Evolutionary conservation across 2,888 invertebrate genomes (phyloP).

Genomic region (Cyclophora punctaria): DNA sequence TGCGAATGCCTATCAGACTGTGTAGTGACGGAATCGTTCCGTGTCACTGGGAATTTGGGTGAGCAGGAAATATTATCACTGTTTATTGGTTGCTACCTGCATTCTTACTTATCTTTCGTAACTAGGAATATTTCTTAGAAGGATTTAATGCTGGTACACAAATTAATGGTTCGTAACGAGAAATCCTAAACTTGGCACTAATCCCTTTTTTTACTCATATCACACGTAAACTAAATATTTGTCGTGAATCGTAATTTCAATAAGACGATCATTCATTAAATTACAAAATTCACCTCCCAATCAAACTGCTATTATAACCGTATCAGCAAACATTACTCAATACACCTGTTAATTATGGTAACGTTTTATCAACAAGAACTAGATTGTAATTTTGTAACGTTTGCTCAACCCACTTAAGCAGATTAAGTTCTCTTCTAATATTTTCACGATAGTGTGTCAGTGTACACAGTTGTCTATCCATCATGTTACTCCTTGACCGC

Average conservation of each 20-base stretch:
- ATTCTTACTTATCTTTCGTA: no score
- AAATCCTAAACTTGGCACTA: no score
- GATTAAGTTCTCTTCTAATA: conserved; percentile 23
- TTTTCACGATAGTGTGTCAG: conserved; percentile 27
- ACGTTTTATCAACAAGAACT: conserved; percentile 15
- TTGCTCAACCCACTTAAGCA: conserved; percentile 32
- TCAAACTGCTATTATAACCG: not conserved
- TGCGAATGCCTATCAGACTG: conserved; percentile 28
- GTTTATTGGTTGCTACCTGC: no score
- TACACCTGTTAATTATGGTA: conserved; percentile 13
- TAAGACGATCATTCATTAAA: no score
- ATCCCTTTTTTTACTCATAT: no score
- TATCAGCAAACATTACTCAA: conserved; percentile 7
- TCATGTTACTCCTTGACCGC: conserved; percentile 49
- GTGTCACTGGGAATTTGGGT: conserved; percentile 39
- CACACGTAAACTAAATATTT: no score
- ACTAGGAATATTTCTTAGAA: no score
- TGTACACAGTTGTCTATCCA: conserved; percentile 18
- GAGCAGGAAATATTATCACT: conserved; percentile 7
- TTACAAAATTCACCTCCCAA: not conserved
- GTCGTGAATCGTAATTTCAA: no score
- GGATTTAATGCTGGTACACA: no score
- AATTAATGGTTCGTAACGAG: no score
- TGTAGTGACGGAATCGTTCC: conserved; percentile 32
- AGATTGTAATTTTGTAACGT: conserved; percentile 25